Base-by-base conservation (phyloP, 37 sponge, comb jelly and placozoan genomes). In the Geodia barretti region DNA sequence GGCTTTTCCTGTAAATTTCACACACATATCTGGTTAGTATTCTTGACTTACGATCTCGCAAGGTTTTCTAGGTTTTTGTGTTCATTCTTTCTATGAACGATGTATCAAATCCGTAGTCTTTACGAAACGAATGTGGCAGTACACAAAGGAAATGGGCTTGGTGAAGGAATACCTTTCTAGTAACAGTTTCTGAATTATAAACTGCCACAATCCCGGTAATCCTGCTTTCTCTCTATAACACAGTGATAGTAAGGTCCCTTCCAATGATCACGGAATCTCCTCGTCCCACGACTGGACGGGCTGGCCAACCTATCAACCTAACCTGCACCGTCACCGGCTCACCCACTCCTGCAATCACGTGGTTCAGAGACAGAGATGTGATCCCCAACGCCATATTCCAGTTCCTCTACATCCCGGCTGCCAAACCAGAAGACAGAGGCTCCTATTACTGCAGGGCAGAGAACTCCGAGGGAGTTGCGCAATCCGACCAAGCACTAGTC, bases 361-460 rank as follows among this genome's bases (percentile, higher is more conserved):
- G 77, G 77, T 77, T 62, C 38, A 39, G 37, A 37, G 34, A 63
- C 35, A 64, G 39, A 38, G 40, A 24, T 19, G 25, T 39, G 20
- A 24, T 77, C 39, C 1, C 7, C 1, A 40, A 8, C 0, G 39
- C 35, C 3, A 31, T 19, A 1, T 24, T 63, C 1, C 64, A 60
- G 4, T 39, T 25, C 11, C 40, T 37, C 14, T 3, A 28, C 39
- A 33, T 77, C 40, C 38, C 41, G 7, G 37, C 72, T 2, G 40
- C 63, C 21, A 33, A 8, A 38, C 64, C 39, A 38, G 64, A 62
- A 37, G 38, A 33, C 63, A 77, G 77, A 62, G 77, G 77, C n/a
- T 9, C 24, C 37, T 77, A 77, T 36, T 62, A 29, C 65, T 77
- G 77, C 41, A 38, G 23, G 1, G 77, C 77, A 21, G 32, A 60